Evolutionary conservation across 2,797 vertebrate species (phyloP).

Genomic region (Epinephelus malabaricus): DNA sequence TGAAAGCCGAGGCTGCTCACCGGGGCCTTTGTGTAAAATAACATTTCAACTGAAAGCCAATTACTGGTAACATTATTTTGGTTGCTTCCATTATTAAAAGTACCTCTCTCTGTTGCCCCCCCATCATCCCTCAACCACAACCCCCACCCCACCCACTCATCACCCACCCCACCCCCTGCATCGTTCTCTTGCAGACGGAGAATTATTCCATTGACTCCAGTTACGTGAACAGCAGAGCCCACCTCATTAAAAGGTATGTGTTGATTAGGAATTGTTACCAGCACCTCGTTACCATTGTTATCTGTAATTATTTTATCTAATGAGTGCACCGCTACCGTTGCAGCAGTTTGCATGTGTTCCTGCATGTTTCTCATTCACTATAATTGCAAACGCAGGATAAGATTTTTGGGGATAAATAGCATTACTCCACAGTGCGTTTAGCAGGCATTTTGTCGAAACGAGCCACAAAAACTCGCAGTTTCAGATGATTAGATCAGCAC

Average conservation of each 20-base stretch:
- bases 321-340: slow-evolving; percentile 70
- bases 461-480: slow-evolving; percentile 43
- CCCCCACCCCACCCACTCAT: slow-evolving; percentile 67
- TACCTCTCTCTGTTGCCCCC: slow-evolving; percentile 80
- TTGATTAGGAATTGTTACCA: slow-evolving; percentile 83
- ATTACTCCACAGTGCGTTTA: slow-evolving; percentile 63
- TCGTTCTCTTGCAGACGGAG: slow-evolving; percentile 92
- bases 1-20: slow-evolving; percentile 83
- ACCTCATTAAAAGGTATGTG: slow-evolving; percentile 99
- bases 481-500: slow-evolving; percentile 50
- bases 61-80: slow-evolving; percentile 86
- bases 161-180: slow-evolving; percentile 58
- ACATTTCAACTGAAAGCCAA: slow-evolving; percentile 88
- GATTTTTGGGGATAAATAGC: slow-evolving; percentile 64
- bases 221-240: slow-evolving; percentile 99
- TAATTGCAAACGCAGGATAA: slow-evolving; percentile 63
- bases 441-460: slow-evolving; percentile 59
- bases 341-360: slow-evolving; percentile 67
- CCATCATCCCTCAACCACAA: slow-evolving; percentile 56
- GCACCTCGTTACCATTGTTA: slow-evolving; percentile 79
- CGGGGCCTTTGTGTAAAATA: slow-evolving; percentile 86
- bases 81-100: slow-evolving; percentile 86
- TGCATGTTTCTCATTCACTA: slow-evolving; percentile 57
- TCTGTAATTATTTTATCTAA: slow-evolving; percentile 84
- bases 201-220: slow-evolving; percentile 99